Evolutionary conservation across 2,888 invertebrate genomes (phyloP), one percentile per base, ranked within the genome.

Genomic region (Chrysolina americana): DNA sequence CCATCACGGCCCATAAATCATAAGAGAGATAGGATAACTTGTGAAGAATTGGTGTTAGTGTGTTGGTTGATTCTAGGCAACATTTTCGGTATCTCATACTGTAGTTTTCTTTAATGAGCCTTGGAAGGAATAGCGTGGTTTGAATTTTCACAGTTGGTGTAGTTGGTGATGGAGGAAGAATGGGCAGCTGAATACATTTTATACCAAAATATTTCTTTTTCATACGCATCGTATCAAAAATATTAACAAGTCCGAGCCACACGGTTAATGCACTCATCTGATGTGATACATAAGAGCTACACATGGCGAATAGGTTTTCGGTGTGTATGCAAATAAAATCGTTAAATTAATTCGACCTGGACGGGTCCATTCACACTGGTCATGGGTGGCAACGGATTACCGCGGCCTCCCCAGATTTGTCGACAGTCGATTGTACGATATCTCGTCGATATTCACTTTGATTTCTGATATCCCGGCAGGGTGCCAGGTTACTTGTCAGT

Each of bases 401-500:
- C 17, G 65, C 68, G 71, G 70, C 76, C 70, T 69, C 76, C 70
- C 76, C 71, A 59, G 76, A 71, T 71, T 47, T 68, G 70, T 81
- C 73, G 77, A 71, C 79, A 76, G 72, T 73, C 72, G 74, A 80
- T 79, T 77, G 73, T 74, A 75, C 74, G 76, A 79, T 80, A 78
- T 69, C 80, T 75, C 71, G 64, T 75, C 71, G 75, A 75, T 75
- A 75, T 75, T 75, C 76, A 81, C 78, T 76, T 71, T 77, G 81
- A 83, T 83, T 79, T 76, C 79, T 80, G 83, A 83, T 83, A 82
- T 81, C 83, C 65, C 83, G 68, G 78, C 80, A 75, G 84, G 84
- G 82, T 81, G 81, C 79, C 84, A 78, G 79, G 76, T 83, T 81
- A 79, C 78, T 82, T 82, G 83, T 83, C 82, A 81, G 82, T 83